Percentiles rank a stretch among this genome's conserved stretches.
phyloP scores from a whole-genome alignment of 2,888 invertebrate species.

The Lasius fuliginosus region DNA sequence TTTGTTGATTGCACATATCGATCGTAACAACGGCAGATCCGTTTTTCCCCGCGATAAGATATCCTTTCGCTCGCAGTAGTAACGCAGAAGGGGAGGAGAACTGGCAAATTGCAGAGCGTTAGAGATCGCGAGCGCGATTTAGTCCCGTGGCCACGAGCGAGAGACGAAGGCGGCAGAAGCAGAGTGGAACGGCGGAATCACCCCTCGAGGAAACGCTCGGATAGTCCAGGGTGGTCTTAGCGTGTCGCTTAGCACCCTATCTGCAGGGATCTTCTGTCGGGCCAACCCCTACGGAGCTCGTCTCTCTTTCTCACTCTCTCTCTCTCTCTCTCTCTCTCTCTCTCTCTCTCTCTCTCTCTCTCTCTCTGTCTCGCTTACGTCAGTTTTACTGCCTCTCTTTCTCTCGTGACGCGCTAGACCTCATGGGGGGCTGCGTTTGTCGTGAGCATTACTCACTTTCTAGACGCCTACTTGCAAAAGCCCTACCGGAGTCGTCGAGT shows the following conservation, averaged over 20 bases:
- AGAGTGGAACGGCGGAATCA: slow-evolving; percentile 69
- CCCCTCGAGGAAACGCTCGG: slow-evolving; percentile 76
- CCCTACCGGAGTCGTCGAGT: slow-evolving; percentile 71
- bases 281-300: slow-evolving; percentile 58
- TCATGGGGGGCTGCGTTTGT: slow-evolving; percentile 84
- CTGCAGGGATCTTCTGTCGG: slow-evolving; percentile 82
- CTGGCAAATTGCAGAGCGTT: slow-evolving; percentile 81
- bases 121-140: slow-evolving; percentile 78
- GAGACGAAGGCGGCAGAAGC: slow-evolving; percentile 46
- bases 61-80: slow-evolving; percentile 56
- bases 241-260: slow-evolving; percentile 86
- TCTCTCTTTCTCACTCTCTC: slow-evolving; percentile 29
- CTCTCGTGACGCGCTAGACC: slow-evolving; percentile 53
- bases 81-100: slow-evolving; percentile 61
- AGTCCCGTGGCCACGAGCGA: slow-evolving; percentile 54
- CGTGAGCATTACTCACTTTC: slow-evolving; percentile 86
- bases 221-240: slow-evolving; percentile 81
- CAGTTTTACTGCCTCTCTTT: slow-evolving; percentile 37
- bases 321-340: slow-evolving; percentile 54
- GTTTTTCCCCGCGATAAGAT: slow-evolving; percentile 55
- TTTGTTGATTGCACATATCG: slow-evolving; percentile 18
- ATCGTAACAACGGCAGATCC: slow-evolving; percentile 44
- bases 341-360: slow-evolving; percentile 27
- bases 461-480: slow-evolving; percentile 82
- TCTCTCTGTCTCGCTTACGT: slow-evolving; percentile 30